Conservation (phyloP, 1,140 invertebrate species). For the Sitophilus oryzae region DNA sequence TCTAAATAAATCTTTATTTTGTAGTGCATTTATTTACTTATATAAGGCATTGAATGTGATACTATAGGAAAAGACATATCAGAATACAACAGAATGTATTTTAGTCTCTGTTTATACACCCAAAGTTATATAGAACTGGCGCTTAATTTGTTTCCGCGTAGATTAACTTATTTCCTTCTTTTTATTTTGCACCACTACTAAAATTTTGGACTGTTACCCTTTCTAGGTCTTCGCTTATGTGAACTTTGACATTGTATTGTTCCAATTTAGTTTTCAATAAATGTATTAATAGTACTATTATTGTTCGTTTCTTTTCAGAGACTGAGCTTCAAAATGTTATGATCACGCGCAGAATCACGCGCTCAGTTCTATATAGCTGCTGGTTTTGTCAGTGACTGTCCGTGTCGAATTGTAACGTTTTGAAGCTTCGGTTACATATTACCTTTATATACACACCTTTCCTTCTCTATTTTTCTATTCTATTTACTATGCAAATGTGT, state of each 20-base stretch:
- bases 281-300: slow-evolving; percentile 25
- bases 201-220: slow-evolving; percentile 4
- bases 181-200: neutral
- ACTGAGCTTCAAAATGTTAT: slow-evolving; percentile 43
- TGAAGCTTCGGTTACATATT: slow-evolving; percentile 41
- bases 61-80: slow-evolving; percentile 21
- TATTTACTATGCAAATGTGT: neutral
- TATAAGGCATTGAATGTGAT: slow-evolving; percentile 25
- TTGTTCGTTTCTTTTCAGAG: slow-evolving; percentile 35
- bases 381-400: slow-evolving; percentile 19
- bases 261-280: too few species aligned
- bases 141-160: slow-evolving; percentile 22
- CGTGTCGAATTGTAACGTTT: slow-evolving; percentile 35
- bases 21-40: slow-evolving; percentile 15
- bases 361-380: slow-evolving; percentile 46
- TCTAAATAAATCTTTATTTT: neutral
- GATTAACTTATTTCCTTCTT: slow-evolving; percentile 5
- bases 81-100: slow-evolving; percentile 16
- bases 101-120: slow-evolving; percentile 10
- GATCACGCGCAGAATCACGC: slow-evolving; percentile 23
- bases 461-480: neutral
- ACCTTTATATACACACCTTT: slow-evolving; percentile 3
- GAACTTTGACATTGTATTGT: slow-evolving; percentile 1
- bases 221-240: slow-evolving; percentile 8
- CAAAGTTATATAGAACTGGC: slow-evolving; percentile 45